Evolutionary conservation across 2,113 vertebrate genomes (phyloP).

Genomic region (Shinisaurus crocodilurus): DNA sequence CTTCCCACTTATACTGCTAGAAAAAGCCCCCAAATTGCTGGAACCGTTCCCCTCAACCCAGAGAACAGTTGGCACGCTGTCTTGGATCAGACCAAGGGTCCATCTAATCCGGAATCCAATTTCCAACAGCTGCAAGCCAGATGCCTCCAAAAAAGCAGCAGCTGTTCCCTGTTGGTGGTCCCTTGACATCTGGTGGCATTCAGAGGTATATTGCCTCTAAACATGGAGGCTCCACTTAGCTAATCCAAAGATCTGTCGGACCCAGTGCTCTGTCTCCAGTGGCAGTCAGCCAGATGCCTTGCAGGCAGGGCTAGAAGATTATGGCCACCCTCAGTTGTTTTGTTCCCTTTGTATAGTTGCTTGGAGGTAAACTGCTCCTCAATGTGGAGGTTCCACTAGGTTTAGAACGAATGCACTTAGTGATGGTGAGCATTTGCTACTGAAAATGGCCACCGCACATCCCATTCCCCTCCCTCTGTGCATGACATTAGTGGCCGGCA

Average conservation of each 20-base stretch:
- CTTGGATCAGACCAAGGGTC: background rate
- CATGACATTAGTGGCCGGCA: background rate
- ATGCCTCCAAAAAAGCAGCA: background rate
- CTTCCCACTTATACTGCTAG: background rate
- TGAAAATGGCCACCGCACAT: background rate
- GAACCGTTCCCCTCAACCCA: background rate
- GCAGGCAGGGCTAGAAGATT: background rate
- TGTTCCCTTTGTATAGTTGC: background rate
- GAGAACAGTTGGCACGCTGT: background rate
- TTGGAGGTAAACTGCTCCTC: background rate
- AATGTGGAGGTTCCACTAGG: background rate
- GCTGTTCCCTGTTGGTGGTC: background rate
- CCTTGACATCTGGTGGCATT: background rate
- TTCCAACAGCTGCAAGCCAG: constrained; percentile 23
- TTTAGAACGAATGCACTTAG: background rate
- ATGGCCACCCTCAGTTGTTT: background rate
- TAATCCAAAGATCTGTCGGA: background rate
- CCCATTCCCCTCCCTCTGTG: background rate
- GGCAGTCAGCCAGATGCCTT: background rate
- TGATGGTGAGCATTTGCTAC: background rate
- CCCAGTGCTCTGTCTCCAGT: background rate
- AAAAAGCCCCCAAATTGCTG: background rate
- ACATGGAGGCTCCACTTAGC: background rate
- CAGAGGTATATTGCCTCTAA: background rate
- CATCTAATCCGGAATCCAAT: background rate